phyloP scores from a whole-genome alignment of 2,797 vertebrate genomes.

The Chaenodraco wilsoni region DNA sequence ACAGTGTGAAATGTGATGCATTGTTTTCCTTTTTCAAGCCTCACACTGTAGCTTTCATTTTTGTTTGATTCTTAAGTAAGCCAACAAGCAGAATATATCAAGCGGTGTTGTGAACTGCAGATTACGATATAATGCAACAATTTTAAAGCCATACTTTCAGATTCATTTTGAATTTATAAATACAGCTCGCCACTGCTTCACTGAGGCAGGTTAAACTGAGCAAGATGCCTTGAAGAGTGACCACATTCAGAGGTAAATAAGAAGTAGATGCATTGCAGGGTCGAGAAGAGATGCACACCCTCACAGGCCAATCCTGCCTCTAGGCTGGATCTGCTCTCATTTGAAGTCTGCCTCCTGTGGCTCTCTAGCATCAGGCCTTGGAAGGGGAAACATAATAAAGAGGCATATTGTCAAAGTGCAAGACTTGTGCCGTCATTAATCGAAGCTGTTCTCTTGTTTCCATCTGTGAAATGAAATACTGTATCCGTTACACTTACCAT shows the following conservation, averaged over 20 bases:
- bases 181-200: neutral
- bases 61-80: slow-evolving; percentile 1
- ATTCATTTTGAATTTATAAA: slow-evolving; percentile 9
- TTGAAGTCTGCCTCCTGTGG: slow-evolving; percentile 61
- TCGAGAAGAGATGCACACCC: slow-evolving; percentile 45
- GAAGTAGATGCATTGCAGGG: slow-evolving; percentile 28
- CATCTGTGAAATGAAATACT: slow-evolving; percentile 35
- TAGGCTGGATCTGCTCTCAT: slow-evolving; percentile 60
- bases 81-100: slow-evolving; percentile 5
- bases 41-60: neutral
- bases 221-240: neutral
- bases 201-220: neutral
- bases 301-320: slow-evolving; percentile 52
- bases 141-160: neutral
- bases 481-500: slow-evolving; percentile 39
- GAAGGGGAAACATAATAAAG: slow-evolving; percentile 66
- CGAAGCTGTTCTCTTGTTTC: slow-evolving; percentile 42
- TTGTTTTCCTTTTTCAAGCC: neutral
- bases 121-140: neutral
- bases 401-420: slow-evolving; percentile 66
- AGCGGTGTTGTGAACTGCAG: slow-evolving; percentile 5
- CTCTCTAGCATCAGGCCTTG: slow-evolving; percentile 55
- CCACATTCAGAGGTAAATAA: slow-evolving; percentile 4
- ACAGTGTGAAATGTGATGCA: slow-evolving; percentile 12
- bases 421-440: slow-evolving; percentile 55